phyloP scores from a whole-genome alignment of 2,888 invertebrate species.

The Hemithea aestivaria region DNA sequence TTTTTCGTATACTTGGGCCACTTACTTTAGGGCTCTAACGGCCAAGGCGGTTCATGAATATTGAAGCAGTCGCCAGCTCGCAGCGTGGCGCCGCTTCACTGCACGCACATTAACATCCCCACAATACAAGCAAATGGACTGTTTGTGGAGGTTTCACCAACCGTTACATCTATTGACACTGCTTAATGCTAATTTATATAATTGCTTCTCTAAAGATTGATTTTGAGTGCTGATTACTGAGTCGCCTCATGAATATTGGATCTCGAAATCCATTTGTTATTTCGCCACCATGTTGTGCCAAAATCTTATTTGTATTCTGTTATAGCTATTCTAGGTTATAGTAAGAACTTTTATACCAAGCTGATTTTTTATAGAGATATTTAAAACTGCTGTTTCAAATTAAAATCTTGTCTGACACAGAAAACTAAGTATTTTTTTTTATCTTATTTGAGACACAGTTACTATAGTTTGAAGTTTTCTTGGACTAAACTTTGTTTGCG shows the following conservation, averaged over 20 bases:
- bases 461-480: no score
- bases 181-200: conserved; percentile 18
- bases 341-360: no score
- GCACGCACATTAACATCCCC: conserved; percentile 48
- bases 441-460: no score
- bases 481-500: no score
- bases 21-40: conserved; percentile 41
- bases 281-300: no score
- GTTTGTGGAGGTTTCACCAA: conserved; percentile 37
- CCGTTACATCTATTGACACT: conserved; percentile 16
- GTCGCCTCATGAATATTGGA: conserved; percentile 4
- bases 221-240: conserved; percentile 1
- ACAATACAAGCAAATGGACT: conserved; percentile 50
- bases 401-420: no score
- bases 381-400: no score
- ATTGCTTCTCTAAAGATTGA: conserved; percentile 7
- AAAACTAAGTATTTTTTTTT: no score
- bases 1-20: conserved; percentile 28
- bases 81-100: conserved; percentile 40
- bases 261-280: conserved; percentile 2
- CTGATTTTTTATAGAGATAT: no score
- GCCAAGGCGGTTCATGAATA: conserved; percentile 68
- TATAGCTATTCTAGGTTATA: no score
- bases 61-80: conserved; percentile 49
- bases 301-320: no score